Evolutionary conservation across 2,797 vertebrate genomes (phyloP).

Genomic region (Malacoctenus gilli): DNA sequence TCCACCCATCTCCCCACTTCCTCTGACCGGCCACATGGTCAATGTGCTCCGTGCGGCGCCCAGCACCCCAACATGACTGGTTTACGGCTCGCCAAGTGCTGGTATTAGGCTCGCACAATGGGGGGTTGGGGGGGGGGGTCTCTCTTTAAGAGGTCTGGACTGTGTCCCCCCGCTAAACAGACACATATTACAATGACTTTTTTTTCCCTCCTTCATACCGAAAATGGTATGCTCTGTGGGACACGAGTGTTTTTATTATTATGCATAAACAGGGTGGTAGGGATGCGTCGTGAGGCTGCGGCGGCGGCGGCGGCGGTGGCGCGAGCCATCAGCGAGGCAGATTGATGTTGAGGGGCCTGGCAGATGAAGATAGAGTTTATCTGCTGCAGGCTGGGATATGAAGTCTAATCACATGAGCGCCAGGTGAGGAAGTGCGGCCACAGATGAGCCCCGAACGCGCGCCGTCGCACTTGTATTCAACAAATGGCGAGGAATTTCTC

Average conservation of each 20-base stretch:
- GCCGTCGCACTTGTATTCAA: conserved; percentile 75
- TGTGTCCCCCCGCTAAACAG: conserved; percentile 30
- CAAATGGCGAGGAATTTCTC: conserved; percentile 77
- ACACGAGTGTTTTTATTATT: conserved; percentile 59
- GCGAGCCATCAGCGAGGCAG: conserved; percentile 66
- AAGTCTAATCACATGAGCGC: conserved; percentile 81
- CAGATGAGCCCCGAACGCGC: conserved; percentile 73
- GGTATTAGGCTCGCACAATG: conserved; percentile 6
- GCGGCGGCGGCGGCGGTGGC: conserved; percentile 49
- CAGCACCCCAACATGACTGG: conserved; percentile 14
- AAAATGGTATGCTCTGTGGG: conserved; percentile 45
- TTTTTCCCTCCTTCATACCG: conserved; percentile 33
- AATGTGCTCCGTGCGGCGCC: conserved; percentile 34
- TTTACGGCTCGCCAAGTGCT: conserved; percentile 18
- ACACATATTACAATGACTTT: conserved; percentile 31
- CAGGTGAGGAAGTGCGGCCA: conserved; percentile 79
- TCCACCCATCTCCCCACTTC: conserved; percentile 26
- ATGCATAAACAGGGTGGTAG: conserved; percentile 49
- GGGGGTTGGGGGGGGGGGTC: too few relatives aligned
- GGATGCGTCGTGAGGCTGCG: conserved; percentile 50
- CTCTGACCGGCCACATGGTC: conserved; percentile 16
- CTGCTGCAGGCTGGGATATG: conserved; percentile 72
- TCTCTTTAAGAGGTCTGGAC: conserved; percentile 37
- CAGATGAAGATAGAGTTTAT: conserved; percentile 82
- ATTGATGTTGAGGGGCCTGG: conserved; percentile 77